phyloP scores from a whole-genome alignment of 2,113 vertebrate genomes.

The Narcine bancroftii region DNA sequence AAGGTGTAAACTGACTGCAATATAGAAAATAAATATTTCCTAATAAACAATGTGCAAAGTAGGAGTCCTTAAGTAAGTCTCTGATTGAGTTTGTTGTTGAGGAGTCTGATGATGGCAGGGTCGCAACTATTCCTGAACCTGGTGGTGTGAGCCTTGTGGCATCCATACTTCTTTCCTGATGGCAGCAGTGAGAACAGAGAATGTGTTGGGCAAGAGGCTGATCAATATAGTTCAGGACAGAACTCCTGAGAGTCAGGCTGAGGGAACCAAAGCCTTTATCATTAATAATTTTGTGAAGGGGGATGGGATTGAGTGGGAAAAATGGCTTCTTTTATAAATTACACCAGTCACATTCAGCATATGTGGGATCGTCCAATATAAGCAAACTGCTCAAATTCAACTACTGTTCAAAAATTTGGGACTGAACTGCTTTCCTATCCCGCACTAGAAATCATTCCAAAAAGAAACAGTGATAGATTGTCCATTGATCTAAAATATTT shows the following conservation, averaged over 20 bases:
- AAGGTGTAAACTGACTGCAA: no score
- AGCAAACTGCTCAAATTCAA: background rate
- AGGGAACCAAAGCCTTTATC: background rate
- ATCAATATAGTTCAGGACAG: background rate
- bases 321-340: background rate
- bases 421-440: background rate
- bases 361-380: background rate
- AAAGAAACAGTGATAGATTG: constrained; percentile 23
- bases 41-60: no score
- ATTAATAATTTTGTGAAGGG: background rate
- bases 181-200: background rate
- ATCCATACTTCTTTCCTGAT: no score
- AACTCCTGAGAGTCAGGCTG: background rate
- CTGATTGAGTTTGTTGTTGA: no score
- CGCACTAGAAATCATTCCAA: background rate
- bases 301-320: background rate
- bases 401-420: background rate
- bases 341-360: background rate
- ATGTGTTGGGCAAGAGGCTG: background rate
- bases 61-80: no score
- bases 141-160: no score
- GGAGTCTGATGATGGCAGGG: no score
- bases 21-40: no score
- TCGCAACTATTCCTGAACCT: no score
- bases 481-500: background rate